Evolutionary conservation across 2,888 invertebrate species (phyloP).

Genomic region (Penaeus monodon): DNA sequence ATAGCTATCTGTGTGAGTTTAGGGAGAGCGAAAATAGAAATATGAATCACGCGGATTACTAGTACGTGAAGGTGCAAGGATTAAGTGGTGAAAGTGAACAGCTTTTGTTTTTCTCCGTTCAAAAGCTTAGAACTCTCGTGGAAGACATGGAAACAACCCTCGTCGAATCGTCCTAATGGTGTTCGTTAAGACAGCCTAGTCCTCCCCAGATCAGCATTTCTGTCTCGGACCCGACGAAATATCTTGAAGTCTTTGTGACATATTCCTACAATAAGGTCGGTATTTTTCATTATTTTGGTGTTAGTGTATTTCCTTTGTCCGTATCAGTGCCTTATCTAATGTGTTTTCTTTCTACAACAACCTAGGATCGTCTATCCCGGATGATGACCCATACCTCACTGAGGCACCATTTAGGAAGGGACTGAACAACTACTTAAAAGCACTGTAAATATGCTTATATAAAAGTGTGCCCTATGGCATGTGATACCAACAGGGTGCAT

Average conservation of each 20-base stretch:
- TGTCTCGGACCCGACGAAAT: slow-evolving; percentile 87
- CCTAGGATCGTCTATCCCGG: slow-evolving; percentile 82
- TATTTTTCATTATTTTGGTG: not conserved
- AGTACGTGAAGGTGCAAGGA: no score
- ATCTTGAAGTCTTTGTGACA: slow-evolving; percentile 86
- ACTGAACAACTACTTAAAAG: slow-evolving; percentile 74
- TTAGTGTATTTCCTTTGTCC: no score
- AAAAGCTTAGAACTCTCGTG: slow-evolving; percentile 75
- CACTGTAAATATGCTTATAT: slow-evolving; percentile 64
- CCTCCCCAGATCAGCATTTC: no score
- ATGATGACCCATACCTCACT: slow-evolving; percentile 92
- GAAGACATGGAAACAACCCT: slow-evolving; percentile 84
- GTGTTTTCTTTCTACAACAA: no score
- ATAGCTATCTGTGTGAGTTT: no score
- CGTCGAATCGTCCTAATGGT: slow-evolving; percentile 69
- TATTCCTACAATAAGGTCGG: slow-evolving; percentile 86
- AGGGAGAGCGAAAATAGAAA: no score
- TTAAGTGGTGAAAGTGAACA: no score
- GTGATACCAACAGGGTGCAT: no score
- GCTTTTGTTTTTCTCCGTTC: not conserved
- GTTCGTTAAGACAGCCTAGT: no score
- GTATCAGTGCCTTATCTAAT: no score
- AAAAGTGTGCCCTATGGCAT: no score
- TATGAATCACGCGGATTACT: no score
- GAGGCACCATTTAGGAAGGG: slow-evolving; percentile 83